phyloP scores from a whole-genome alignment of 2,113 vertebrate genomes.

The Sinocyclocheilus anshuiensis region DNA sequence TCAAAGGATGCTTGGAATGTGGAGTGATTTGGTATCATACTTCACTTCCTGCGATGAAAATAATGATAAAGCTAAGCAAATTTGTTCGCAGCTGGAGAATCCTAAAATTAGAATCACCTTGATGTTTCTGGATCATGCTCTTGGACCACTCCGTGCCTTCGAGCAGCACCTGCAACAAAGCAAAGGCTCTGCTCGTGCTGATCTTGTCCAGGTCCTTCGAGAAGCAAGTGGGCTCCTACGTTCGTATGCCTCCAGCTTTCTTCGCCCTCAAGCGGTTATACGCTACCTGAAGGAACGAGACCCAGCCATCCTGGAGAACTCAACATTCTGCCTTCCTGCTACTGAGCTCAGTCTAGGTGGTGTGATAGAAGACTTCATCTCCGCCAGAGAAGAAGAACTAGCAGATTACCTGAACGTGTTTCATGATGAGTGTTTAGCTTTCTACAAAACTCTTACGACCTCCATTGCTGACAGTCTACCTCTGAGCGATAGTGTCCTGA shows the following conservation, averaged over 20 bases:
- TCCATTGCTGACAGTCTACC: conserved; percentile 66
- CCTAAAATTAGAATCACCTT: conserved; percentile 69
- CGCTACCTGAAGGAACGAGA: conserved; percentile 67
- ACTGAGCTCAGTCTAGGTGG: conserved; percentile 61
- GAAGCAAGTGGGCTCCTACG: conserved; percentile 67
- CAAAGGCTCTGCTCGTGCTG: conserved; percentile 47
- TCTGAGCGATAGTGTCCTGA: conserved; percentile 57
- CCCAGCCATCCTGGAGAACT: conserved; percentile 61
- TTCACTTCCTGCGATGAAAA: conserved; percentile 62
- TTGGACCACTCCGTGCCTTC: conserved; percentile 71
- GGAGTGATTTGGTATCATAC: conserved; percentile 68
- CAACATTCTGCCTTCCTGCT: conserved; percentile 58
- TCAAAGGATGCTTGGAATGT: conserved; percentile 64
- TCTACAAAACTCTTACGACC: conserved; percentile 68
- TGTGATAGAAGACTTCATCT: conserved; percentile 64
- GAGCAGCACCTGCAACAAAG: conserved; percentile 60
- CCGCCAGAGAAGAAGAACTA: conserved; percentile 42
- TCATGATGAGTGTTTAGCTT: conserved; percentile 59
- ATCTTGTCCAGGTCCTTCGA: conserved; percentile 65
- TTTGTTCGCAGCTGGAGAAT: conserved; percentile 68
- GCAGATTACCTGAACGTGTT: conserved; percentile 39
- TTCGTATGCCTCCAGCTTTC: conserved; percentile 69
- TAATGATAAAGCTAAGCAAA: conserved; percentile 57
- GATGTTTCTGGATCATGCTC: conserved; percentile 68
- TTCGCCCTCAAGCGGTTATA: conserved; percentile 65